A percentile compares a stretch with the other conserved stretches of the same genome.
These are phyloP conservation scores for Orthonychiurus folsomi DNA, from an alignment of 2,888 invertebrate species.

Conservation along the genomic window DNA sequence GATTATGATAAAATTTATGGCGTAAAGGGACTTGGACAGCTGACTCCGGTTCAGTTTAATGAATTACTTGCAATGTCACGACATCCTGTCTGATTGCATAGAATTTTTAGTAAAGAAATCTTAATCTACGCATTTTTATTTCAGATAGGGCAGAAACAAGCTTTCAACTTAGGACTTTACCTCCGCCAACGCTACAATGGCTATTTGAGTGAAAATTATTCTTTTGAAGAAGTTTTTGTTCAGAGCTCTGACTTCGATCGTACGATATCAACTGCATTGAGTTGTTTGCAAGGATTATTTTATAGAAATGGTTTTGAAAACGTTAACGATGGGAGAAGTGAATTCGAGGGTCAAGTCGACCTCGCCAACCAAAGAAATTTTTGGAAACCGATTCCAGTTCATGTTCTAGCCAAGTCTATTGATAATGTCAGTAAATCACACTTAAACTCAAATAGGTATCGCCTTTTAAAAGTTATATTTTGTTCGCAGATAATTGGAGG, in stretches of 20 bases:
- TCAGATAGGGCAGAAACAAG: background rate
- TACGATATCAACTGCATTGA: background rate
- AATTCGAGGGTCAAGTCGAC: background rate
- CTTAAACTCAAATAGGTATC: background rate
- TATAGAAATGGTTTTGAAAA: background rate
- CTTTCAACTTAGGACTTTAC: background rate
- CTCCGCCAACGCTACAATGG: background rate
- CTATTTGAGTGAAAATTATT: background rate
- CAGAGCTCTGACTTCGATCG: background rate
- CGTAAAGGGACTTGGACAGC: background rate
- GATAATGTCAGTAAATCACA: background rate
- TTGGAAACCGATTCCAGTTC: background rate
- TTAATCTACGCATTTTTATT: too few relatives aligned
- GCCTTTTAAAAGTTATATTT: background rate
- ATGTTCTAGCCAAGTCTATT: background rate
- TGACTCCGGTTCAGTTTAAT: background rate
- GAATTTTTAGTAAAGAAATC: too few relatives aligned
- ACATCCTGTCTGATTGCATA: too few relatives aligned
- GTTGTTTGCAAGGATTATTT: background rate
- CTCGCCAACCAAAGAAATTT: background rate
- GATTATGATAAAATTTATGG: background rate
- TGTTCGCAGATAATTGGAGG: background rate
- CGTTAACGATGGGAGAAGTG: background rate
- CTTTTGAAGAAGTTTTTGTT: background rate
- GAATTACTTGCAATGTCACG: too few relatives aligned